Base-by-base conservation (phyloP, 2,888 invertebrate species). In the Drosophila acutilabella region DNA sequence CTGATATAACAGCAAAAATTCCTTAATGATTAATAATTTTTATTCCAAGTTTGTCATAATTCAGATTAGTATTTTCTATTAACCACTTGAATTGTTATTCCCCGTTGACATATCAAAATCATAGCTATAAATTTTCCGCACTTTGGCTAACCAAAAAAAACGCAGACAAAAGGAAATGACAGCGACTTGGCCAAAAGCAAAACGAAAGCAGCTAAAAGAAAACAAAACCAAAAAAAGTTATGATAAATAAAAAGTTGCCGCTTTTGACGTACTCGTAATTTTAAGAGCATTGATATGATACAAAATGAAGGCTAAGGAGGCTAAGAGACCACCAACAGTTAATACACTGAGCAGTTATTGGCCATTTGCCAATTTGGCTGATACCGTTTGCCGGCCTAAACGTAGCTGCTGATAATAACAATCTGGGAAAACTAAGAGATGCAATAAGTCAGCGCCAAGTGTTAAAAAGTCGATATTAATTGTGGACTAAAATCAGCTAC, bases 381-480 rank as follows among this genome's bases (percentile, higher is more conserved):
- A 47, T 51, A 51, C 54, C 36, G n/a, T 57, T 62, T 58, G 40
- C 48, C n/a, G 58, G 58, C 58, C 50, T 59, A 41, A 80, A 71
- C 80, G 80, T 51, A 2, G 78, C 65, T 80, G 77, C 74, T 84
- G 85, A 87, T 86, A 87, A 80, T 81, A 85, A 75, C 87, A 80
- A 83, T 86, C 85, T 70, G 65, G 65, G 66, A 85, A 79, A 80
- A 88, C 78, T 89, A 80, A 89, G 80, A 89, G 85, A 82, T 80
- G 88, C 89, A 81, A 90, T 90, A 88, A 87, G 84, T 90, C 89
- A 87, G 77, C 66, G 78, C 77, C 85, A 89, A 90, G 90, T 90
- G 90, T 90, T 90, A 90, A 90, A 89, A 88, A 89, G 89, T 90
- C 89, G 88, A 90, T 89, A 89, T 89, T 90, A 90, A 90, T 89